Conservation (phyloP, 2,113 vertebrate genomes). For the Vulpes lagopus region DNA sequence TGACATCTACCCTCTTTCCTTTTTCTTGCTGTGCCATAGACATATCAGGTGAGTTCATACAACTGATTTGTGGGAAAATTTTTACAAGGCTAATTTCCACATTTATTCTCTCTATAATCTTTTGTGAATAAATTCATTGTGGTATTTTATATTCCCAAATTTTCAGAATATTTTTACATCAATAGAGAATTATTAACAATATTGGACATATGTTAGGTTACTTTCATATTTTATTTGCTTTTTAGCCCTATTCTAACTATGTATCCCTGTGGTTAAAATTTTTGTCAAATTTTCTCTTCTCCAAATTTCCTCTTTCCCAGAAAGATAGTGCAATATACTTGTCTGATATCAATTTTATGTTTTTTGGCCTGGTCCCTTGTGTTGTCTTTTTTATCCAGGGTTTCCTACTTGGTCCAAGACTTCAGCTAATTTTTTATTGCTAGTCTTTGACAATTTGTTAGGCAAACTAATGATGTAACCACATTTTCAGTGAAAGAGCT, state of each 20-base stretch:
- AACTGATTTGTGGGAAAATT: neutral
- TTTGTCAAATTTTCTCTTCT: neutral
- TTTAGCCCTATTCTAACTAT: neutral
- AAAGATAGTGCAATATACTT: neutral
- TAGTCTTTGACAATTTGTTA: neutral
- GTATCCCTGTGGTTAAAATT: neutral
- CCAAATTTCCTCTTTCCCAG: neutral
- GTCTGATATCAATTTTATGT: neutral
- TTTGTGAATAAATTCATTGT: neutral
- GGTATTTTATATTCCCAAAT: neutral
- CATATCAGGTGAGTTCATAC: neutral
- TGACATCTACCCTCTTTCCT: neutral
- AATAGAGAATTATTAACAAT: neutral
- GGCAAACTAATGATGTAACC: neutral
- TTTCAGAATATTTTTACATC: conserved; percentile 5
- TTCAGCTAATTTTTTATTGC: neutral
- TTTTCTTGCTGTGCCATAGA: neutral
- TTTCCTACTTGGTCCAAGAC: neutral
- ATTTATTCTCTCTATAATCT: neutral
- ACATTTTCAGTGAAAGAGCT: conserved; percentile 7
- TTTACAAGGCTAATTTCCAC: neutral
- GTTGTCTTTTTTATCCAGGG: neutral
- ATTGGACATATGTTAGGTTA: neutral
- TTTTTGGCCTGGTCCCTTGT: neutral
- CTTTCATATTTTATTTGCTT: neutral